phyloP scores from a whole-genome alignment of 2,888 invertebrate species.

The Invenusta paracnida region DNA sequence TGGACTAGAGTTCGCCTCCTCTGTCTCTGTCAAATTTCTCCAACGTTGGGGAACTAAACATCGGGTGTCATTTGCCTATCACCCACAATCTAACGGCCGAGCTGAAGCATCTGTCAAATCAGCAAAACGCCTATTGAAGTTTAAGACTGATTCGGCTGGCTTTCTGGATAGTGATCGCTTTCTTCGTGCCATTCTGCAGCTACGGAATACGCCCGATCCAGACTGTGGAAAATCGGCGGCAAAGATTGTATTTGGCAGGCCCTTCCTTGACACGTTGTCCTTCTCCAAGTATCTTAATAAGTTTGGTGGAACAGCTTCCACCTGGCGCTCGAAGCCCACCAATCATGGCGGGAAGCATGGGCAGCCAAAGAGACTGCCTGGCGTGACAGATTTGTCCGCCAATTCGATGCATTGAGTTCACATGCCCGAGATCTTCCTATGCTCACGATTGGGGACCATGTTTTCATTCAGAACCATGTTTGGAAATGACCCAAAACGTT shows the following conservation, averaged over 20 bases:
- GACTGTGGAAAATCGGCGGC: constrained; percentile 47
- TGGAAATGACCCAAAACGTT: constrained; percentile 44
- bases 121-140: constrained; percentile 46
- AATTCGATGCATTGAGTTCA: constrained; percentile 42
- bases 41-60: constrained; percentile 46
- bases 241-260: constrained; percentile 46
- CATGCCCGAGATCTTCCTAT: too few species aligned
- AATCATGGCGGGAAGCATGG: constrained; percentile 32
- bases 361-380: constrained; percentile 16
- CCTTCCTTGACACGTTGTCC: neutral
- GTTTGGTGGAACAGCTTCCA: too few species aligned
- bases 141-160: constrained; percentile 44
- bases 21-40: constrained; percentile 45
- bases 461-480: constrained; percentile 45
- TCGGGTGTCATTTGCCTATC: constrained; percentile 45
- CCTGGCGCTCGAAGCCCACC: constrained; percentile 42
- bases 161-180: constrained; percentile 45
- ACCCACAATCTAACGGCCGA: constrained; percentile 46
- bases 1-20: constrained; percentile 46
- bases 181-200: constrained; percentile 46
- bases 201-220: constrained; percentile 46
- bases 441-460: constrained; percentile 47
- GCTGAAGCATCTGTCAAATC: constrained; percentile 47
- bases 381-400: constrained; percentile 43
- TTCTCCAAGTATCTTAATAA: neutral